Evolutionary conservation across 1,140 invertebrate species (phyloP).

Genomic region (Phenacoccus solenopsis): DNA sequence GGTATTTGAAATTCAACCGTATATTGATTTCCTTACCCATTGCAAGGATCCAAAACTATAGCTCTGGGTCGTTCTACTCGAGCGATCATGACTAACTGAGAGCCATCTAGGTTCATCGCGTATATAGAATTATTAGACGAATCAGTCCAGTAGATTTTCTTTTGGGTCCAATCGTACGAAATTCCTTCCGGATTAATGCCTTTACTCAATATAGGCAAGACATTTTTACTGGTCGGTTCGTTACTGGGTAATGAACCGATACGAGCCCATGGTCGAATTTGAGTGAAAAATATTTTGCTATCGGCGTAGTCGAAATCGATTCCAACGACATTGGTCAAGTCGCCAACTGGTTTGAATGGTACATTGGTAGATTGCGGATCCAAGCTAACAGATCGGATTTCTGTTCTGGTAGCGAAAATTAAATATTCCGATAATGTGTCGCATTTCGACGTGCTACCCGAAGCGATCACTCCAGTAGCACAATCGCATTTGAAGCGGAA

Average conservation of each 20-base stretch:
- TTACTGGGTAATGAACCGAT: conserved; percentile 66
- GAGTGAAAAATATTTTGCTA: conserved; percentile 75
- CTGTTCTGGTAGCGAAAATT: conserved; percentile 81
- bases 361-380: conserved; percentile 64
- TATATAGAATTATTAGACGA: conserved; percentile 88
- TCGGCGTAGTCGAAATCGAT: conserved; percentile 90
- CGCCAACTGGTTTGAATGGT: conserved; percentile 75
- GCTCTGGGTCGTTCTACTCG: conserved; percentile 84
- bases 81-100: conserved; percentile 84
- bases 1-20: not conserved
- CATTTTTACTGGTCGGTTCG: conserved; percentile 44
- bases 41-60: conserved; percentile 93
- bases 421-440: conserved; percentile 72
- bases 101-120: conserved; percentile 82
- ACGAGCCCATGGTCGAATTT: conserved; percentile 78
- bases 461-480: conserved; percentile 59
- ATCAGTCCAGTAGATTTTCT: conserved; percentile 96
- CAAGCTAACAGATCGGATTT: conserved; percentile 73
- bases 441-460: conserved; percentile 52
- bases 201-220: conserved; percentile 62
- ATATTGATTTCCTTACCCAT: conserved; percentile 44
- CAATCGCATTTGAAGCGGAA: conserved; percentile 73
- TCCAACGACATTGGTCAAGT: conserved; percentile 91
- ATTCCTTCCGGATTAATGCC: conserved; percentile 90
- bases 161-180: conserved; percentile 92